Percentiles rank a stretch among this genome's conserved stretches.
Conservation (phyloP, 2,113 vertebrate genomes). For the Oncorhynchus masou region DNA sequence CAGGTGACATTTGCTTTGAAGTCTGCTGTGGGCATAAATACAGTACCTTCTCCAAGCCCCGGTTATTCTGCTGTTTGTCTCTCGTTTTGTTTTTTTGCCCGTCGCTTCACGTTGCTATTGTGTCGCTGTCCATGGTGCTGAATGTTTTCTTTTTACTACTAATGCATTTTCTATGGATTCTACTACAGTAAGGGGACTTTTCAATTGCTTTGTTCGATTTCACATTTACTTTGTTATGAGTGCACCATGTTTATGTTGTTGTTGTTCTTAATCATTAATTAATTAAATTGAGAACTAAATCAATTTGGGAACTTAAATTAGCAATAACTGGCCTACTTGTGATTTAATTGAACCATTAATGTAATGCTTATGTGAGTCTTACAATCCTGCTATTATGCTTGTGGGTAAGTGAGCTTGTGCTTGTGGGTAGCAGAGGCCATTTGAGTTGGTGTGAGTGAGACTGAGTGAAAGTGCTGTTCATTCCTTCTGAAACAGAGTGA, state of each 20-base stretch:
- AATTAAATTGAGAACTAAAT: background rate
- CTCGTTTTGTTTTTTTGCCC: too few species aligned
- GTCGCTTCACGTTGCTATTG: background rate
- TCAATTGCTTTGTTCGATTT: background rate
- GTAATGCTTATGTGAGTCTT: background rate
- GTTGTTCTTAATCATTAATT: background rate
- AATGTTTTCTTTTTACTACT: background rate
- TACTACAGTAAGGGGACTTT: background rate
- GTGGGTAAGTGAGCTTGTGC: background rate
- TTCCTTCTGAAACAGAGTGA: constrained; percentile 72
- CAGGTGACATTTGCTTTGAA: background rate
- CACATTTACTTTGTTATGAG: background rate
- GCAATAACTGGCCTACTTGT: background rate
- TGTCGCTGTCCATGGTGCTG: constrained; percentile 43
- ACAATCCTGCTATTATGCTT: constrained; percentile 19
- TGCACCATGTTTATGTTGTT: background rate
- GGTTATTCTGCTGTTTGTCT: too few species aligned
- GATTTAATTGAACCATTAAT: background rate
- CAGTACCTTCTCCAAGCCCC: background rate
- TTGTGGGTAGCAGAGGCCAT: background rate
- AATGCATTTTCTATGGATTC: background rate
- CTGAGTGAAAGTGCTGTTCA: constrained; percentile 57
- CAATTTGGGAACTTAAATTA: background rate
- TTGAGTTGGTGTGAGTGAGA: constrained; percentile 17
- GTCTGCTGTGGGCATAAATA: background rate